Conservation (phyloP, 2,113 vertebrate species). For the Entomyzon cyanotis region DNA sequence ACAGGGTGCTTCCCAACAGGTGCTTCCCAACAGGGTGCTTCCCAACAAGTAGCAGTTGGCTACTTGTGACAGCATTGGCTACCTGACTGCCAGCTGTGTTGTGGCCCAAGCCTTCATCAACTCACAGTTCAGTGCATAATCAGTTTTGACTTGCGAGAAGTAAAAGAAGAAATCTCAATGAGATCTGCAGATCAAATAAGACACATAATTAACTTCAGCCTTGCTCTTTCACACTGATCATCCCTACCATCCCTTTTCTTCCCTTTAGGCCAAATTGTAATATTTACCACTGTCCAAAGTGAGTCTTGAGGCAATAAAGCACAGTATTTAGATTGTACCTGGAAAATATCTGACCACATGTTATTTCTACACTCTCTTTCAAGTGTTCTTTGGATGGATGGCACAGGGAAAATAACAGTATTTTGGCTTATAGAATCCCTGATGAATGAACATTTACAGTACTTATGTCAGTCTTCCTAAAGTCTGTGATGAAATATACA, state of each 20-base stretch:
- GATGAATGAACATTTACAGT: neutral
- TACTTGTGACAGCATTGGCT: neutral
- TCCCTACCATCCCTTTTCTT: neutral
- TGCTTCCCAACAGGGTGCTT: too few relatives aligned
- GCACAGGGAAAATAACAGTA: neutral
- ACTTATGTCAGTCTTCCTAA: neutral
- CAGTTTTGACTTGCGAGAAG: conserved; percentile 6
- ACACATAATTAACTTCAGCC: neutral
- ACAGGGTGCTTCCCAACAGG: rapidly evolving
- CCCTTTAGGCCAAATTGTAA: neutral
- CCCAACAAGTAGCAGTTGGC: neutral
- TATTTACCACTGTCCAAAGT: neutral
- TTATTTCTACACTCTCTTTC: neutral
- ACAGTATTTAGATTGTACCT: neutral
- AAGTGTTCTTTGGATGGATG: neutral
- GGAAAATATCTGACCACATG: neutral
- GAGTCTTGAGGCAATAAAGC: neutral
- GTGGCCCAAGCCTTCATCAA: neutral
- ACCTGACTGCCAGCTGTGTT: neutral
- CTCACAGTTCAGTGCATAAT: neutral
- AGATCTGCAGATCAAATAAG: conserved; percentile 13
- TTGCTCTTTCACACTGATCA: neutral
- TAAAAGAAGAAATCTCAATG: conserved; percentile 22
- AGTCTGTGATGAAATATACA: neutral
- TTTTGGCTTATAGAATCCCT: neutral